Percentiles rank a stretch among this genome's conserved stretches.
Evolutionary conservation across 2,888 invertebrate species (phyloP).

Genomic region (Leptopilina syphax): DNA sequence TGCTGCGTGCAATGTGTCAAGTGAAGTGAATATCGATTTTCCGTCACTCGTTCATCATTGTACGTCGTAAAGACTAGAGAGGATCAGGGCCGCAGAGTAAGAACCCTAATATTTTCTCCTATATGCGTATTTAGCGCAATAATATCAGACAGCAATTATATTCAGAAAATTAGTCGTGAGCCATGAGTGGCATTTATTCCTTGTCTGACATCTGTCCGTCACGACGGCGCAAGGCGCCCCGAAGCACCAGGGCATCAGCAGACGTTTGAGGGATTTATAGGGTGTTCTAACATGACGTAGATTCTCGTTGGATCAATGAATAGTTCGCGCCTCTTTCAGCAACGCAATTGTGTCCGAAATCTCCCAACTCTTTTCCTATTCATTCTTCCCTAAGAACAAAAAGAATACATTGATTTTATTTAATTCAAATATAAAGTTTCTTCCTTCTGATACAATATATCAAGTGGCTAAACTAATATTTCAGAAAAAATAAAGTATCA

Average conservation of each 20-base stretch:
- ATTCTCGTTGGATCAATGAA: constrained; percentile 36
- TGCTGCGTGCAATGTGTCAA: constrained; percentile 49
- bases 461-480: too few species aligned
- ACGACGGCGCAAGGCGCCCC: constrained; percentile 74
- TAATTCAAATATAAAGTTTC: too few species aligned
- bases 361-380: neutral
- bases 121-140: neutral
- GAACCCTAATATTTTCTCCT: neutral
- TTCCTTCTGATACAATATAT: too few species aligned
- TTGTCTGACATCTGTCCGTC: constrained; percentile 76
- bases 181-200: neutral
- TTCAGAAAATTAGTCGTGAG: constrained; percentile 6
- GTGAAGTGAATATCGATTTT: constrained; percentile 68
- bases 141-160: neutral
- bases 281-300: constrained; percentile 59
- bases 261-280: constrained; percentile 76
- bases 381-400: neutral
- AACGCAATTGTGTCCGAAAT: constrained; percentile 13
- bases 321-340: constrained; percentile 40
- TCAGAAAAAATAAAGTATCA: too few species aligned
- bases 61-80: constrained; percentile 73
- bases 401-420: neutral
- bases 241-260: constrained; percentile 74
- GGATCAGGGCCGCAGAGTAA: constrained; percentile 71
- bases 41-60: constrained; percentile 76